phyloP scores from a whole-genome alignment of 2,113 vertebrate species.

The human (Homo sapiens) region GRCh38 chr12:85395001-85395500 shows the following conservation, averaged over 20 bases:
- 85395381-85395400: no score
- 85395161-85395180: background rate
- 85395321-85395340: background rate
- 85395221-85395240: background rate
- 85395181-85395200: background rate
- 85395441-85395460: no score
- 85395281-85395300: background rate
- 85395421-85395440: no score
- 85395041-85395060: background rate
- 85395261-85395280: background rate
- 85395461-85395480: no score
- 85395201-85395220: background rate
- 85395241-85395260: background rate
- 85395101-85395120: background rate
- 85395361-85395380: no score
- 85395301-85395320: background rate
- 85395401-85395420: no score
- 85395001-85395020: background rate
- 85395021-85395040: background rate
- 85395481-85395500: no score
- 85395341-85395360: background rate
- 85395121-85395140: accelerated
- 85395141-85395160: accelerated
- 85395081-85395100: background rate
- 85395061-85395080: background rate